These are phyloP conservation scores for Thalassarche chlororhynchos DNA, from an alignment of 2,113 vertebrate species.

Conservation along the genomic window DNA sequence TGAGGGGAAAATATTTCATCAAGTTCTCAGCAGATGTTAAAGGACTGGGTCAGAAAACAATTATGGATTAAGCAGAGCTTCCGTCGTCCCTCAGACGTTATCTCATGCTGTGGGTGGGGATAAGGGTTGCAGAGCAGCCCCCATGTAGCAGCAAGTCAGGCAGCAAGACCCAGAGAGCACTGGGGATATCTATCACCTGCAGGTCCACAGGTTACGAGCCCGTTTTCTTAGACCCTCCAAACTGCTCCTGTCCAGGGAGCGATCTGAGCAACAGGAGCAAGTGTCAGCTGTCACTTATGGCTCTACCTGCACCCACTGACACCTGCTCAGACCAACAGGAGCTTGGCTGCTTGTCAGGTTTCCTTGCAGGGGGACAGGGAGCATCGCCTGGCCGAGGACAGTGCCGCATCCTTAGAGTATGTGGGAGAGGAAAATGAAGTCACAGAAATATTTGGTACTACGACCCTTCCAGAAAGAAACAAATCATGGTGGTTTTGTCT, in stretches of 20 bases:
- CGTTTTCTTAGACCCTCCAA: rapidly evolving
- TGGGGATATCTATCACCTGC: rapidly evolving
- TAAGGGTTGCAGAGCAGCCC: background rate
- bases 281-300: rapidly evolving
- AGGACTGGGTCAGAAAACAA: background rate
- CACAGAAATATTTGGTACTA: background rate
- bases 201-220: background rate
- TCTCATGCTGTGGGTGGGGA: background rate
- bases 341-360: background rate
- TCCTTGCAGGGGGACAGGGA: background rate
- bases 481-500: background rate
- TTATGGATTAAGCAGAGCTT: background rate
- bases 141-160: background rate
- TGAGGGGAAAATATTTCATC: background rate
- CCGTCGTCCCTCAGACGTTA: background rate
- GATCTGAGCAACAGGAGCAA: background rate
- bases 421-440: background rate
- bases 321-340: background rate
- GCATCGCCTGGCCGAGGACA: rapidly evolving
- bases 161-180: background rate
- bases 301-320: background rate
- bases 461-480: background rate
- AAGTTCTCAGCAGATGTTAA: background rate
- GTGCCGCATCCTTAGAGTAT: background rate
- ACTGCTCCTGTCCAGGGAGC: background rate